These are phyloP conservation scores for Oryzias sinensis DNA, from an alignment of 2,797 vertebrate genomes.

Conservation along the genomic window DNA sequence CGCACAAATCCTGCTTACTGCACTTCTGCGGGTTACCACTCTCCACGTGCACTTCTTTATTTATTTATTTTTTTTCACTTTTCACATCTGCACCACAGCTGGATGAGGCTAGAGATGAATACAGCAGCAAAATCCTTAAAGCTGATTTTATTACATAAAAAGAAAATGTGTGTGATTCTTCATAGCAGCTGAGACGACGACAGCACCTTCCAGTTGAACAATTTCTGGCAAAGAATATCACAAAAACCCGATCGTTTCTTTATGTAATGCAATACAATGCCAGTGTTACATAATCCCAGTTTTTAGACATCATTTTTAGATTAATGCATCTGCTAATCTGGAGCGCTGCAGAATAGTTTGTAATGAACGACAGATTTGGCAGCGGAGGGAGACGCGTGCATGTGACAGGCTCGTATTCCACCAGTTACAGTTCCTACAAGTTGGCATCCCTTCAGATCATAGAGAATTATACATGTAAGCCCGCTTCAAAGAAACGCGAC, in stretches of 20 bases:
- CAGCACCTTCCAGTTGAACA: no score
- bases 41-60: neutral
- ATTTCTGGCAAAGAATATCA: neutral
- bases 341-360: slow-evolving; percentile 15
- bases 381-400: slow-evolving; percentile 11
- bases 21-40: neutral
- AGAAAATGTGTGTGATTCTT: no score
- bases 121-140: no score
- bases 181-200: no score
- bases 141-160: no score
- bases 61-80: neutral
- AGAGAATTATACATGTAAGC: slow-evolving; percentile 69
- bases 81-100: no score
- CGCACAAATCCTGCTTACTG: slow-evolving; percentile 6
- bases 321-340: slow-evolving; percentile 12
- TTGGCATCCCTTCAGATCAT: slow-evolving; percentile 65
- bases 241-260: slow-evolving; percentile 12
- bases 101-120: no score
- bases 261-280: slow-evolving; percentile 6
- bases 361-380: slow-evolving; percentile 35
- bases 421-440: slow-evolving; percentile 49
- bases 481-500: slow-evolving; percentile 64
- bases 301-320: slow-evolving; percentile 4
- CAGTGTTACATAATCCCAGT: neutral
- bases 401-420: slow-evolving; percentile 33